Percentiles rank a stretch among this genome's conserved stretches.
phyloP scores from a whole-genome alignment of 2,797 vertebrate species.

The Darevskia nairensis region DNA sequence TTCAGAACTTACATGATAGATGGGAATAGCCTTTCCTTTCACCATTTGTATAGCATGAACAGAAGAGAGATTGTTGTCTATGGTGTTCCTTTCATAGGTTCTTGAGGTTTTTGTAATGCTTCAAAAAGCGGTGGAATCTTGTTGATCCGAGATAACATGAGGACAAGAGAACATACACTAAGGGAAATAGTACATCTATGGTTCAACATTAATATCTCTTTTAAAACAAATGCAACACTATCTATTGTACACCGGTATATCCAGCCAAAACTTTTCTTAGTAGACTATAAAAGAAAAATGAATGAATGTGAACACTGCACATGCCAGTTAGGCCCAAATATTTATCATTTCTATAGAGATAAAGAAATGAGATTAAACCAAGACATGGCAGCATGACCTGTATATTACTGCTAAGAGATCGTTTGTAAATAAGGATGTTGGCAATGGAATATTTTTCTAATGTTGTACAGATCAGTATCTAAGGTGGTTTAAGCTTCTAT shows the following conservation, averaged over 20 bases:
- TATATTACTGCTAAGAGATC: not conserved
- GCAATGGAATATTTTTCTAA: not conserved
- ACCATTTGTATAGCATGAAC: not conserved
- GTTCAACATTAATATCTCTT: not conserved
- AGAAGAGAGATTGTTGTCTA: not conserved
- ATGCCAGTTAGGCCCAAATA: not conserved
- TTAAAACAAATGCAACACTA: not conserved
- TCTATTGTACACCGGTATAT: not conserved
- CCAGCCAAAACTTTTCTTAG: not conserved
- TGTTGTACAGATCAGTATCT: not conserved
- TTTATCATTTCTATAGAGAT: not conserved
- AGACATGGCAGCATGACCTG: not conserved
- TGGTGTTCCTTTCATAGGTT: not conserved
- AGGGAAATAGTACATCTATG: not conserved
- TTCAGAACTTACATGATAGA: not conserved
- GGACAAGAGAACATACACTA: not conserved
- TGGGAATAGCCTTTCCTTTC: not conserved
- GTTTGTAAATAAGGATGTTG: not conserved
- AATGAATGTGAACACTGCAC: not conserved
- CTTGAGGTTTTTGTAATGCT: not conserved
- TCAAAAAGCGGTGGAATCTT: not conserved
- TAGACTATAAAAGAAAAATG: not conserved
- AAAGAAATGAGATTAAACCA: not conserved
- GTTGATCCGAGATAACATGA: not conserved
- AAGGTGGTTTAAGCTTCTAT: not conserved